Evolutionary conservation across 2,113 vertebrate species (phyloP), one percentile per base, ranked within the genome.

Genomic region (Scortum barcoo): DNA sequence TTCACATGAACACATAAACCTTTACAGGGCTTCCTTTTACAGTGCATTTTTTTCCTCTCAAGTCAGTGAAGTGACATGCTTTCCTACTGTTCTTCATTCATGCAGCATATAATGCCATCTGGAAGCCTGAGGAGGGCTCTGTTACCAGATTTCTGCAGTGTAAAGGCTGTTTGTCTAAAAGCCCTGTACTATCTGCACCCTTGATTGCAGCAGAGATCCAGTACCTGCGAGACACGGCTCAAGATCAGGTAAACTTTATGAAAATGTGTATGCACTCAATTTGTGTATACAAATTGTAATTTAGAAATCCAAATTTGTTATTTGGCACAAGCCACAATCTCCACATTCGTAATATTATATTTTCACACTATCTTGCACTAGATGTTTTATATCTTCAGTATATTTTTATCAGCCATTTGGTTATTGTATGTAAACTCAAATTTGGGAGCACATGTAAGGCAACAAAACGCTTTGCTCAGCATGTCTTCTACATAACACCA

Each of bases 71-170:
- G 73, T 75, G n/a, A 2, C 72, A 24, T 61, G 24, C 46, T 63
- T 40, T 72, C 20, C 66, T 38, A 40, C 26, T 67, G 20, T 0
- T 79, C 73, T 26, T 73, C 71, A 11, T 65, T 72, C 60, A 86
- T 88, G 84, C 62, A 93, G 88, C 94, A 74, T 87, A 86, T 66
- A 93, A 95, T 87, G 91, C 93, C 80, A 2, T 95, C 76, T 96
- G 93, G 94, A 93, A 94, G 89, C 89, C 93, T 24, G 92, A 94
- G 80, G 83, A 96, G 60, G 83, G 57, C 90, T 96, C 93, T 84
- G 88, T 96, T 80, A 95, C 88, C 75, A 91, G 91, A 85, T 95
- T 94, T 75, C 93, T 95, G 68, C 92, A 95, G 57, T 95, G 93
- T 86, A 94, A 87, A 92, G 93, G 90, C 84, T 96, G 88, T 86